Conservation (phyloP, 1,140 invertebrate species). For the Drosophila trapezifrons region DNA sequence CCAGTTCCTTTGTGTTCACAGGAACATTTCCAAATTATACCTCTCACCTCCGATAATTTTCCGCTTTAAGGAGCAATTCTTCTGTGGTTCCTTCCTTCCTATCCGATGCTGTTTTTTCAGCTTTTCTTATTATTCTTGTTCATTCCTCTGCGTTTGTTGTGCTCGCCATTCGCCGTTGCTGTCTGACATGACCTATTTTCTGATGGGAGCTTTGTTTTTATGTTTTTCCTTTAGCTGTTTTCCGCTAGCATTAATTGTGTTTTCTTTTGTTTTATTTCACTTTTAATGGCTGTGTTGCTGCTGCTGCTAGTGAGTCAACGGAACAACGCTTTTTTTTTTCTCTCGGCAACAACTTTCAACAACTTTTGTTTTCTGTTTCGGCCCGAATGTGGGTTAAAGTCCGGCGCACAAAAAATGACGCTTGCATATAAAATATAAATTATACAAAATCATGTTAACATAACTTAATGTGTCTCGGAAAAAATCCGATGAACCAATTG, state of each 20-base stretch:
- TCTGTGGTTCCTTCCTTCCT: constrained; percentile 1
- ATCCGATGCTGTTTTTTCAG: constrained; percentile 4
- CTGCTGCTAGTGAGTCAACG: constrained; percentile 30
- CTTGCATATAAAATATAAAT: constrained; percentile 37
- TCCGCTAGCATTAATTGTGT: constrained; percentile 41
- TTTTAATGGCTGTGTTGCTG: constrained; percentile 19
- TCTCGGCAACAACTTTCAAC: constrained; percentile 12
- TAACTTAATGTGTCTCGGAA: constrained; percentile 5
- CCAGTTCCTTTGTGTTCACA: constrained; percentile 18
- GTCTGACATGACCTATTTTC: constrained; percentile 31
- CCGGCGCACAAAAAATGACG: constrained; percentile 3
- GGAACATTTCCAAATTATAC: constrained; percentile 10
- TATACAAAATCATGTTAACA: constrained; percentile 34
- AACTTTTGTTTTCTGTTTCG: constrained; percentile 39
- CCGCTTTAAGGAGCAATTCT: constrained; percentile 23
- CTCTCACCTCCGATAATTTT: constrained; percentile 29
- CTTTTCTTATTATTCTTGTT: constrained; percentile 4
- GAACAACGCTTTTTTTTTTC: constrained; percentile 5
- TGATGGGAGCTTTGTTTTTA: constrained; percentile 20
- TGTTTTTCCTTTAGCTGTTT: constrained; percentile 26
- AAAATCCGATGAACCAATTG: constrained; percentile 41
- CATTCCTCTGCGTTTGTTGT: constrained; percentile 34
- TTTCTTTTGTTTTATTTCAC: constrained; percentile 45
- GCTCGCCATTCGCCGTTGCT: constrained; percentile 30
- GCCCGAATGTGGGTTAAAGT: constrained; percentile 35